Percentiles rank a stretch among this genome's conserved stretches.
Conservation (phyloP, 2,113 vertebrate genomes). For the Amblyopsis rosae region DNA sequence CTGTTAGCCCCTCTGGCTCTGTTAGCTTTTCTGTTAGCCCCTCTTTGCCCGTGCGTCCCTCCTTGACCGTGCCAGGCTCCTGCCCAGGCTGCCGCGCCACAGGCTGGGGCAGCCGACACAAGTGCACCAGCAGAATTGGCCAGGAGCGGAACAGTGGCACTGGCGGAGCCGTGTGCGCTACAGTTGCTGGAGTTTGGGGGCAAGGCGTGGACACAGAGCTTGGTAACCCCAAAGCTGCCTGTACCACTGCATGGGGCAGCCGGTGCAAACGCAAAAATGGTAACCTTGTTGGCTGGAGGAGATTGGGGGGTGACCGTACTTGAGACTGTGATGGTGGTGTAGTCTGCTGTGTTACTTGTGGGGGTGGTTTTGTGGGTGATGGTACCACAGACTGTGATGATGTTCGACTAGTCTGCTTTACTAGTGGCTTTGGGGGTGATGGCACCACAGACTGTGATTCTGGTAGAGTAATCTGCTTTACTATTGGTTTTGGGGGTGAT, state of each 20-base stretch:
- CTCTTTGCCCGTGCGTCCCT: constrained; percentile 2
- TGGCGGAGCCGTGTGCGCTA: background rate
- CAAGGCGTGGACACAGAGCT: constrained; percentile 4
- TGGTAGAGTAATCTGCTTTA: no score
- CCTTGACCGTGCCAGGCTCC: constrained; percentile 12
- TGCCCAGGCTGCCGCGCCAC: constrained; percentile 21
- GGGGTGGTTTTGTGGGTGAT: background rate
- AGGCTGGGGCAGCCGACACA: constrained; percentile 28
- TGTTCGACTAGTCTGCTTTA: no score
- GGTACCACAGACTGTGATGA: no score
- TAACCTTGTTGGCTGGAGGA: constrained; percentile 23
- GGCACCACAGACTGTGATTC: no score
- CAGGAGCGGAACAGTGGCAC: constrained; percentile 10
- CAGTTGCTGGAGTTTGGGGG: constrained; percentile 1
- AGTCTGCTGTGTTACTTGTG: constrained; percentile 26
- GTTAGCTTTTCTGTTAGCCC: background rate
- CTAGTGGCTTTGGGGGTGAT: no score
- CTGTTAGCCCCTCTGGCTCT: no score
- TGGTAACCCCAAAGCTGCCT: constrained; percentile 19
- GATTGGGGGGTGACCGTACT: background rate
- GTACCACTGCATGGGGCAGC: constrained; percentile 51
- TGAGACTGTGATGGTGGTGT: constrained; percentile 9
- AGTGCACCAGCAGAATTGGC: constrained; percentile 34
- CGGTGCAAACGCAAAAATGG: constrained; percentile 49
- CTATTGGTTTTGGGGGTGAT: no score